Percentiles rank a stretch among this genome's conserved stretches.
Evolutionary conservation across 2,113 vertebrate genomes (phyloP).

Genomic region (Pelobates fuscus): DNA sequence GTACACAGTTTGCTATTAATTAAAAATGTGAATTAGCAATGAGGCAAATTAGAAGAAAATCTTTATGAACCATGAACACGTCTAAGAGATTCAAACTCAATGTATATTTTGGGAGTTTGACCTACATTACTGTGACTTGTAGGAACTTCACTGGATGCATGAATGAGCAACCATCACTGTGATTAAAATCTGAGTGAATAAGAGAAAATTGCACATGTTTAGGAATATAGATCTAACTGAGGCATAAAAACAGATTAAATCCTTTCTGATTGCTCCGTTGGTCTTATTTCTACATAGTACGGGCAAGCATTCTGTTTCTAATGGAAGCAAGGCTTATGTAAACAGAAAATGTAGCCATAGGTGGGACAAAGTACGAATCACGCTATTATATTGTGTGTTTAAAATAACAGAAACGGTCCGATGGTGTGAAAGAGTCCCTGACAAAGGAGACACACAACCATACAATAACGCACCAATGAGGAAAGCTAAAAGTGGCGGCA

Average conservation of each 20-base stretch:
- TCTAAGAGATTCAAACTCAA: background rate
- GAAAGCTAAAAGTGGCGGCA: too few species aligned
- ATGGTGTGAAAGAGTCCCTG: too few species aligned
- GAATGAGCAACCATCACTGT: background rate
- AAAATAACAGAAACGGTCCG: too few species aligned
- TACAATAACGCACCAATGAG: too few species aligned
- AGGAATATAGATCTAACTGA: background rate
- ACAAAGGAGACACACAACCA: too few species aligned
- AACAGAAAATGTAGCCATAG: too few species aligned
- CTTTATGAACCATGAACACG: background rate
- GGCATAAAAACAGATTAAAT: background rate
- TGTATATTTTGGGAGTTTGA: slow-evolving; percentile 3
- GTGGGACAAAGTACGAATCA: too few species aligned
- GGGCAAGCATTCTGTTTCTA: too few species aligned
- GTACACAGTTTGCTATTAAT: too few species aligned
- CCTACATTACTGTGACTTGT: slow-evolving; percentile 6
- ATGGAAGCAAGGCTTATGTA: too few species aligned
- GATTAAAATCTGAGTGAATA: background rate
- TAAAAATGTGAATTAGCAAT: background rate
- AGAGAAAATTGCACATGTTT: background rate
- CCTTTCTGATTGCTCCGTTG: background rate
- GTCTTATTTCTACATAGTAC: background rate
- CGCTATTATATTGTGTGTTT: too few species aligned
- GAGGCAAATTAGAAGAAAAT: background rate
- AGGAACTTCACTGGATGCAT: background rate